These are phyloP conservation scores for Lottia scabra DNA, from an alignment of 2,888 invertebrate genomes.

Conservation along the genomic window DNA sequence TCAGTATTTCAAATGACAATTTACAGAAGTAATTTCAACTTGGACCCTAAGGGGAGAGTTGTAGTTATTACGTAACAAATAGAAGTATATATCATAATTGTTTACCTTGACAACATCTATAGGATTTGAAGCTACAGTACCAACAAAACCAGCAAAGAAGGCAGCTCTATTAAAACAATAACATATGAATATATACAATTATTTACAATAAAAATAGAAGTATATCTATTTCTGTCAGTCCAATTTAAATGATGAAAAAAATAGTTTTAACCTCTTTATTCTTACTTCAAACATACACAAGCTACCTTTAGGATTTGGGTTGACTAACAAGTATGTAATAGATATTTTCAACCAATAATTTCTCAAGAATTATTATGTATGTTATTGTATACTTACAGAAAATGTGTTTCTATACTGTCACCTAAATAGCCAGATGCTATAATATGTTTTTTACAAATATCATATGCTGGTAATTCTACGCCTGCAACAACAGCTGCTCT, in stretches of 20 bases:
- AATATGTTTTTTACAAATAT: conserved; percentile 85
- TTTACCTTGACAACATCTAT: conserved; percentile 91
- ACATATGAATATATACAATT: neutral
- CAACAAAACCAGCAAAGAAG: conserved; percentile 90
- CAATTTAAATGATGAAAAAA: neutral
- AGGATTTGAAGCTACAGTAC: conserved; percentile 93
- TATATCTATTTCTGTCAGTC: too few relatives aligned
- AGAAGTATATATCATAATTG: conserved; percentile 27
- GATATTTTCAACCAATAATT: too few relatives aligned
- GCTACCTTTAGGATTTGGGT: neutral
- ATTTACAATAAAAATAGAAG: neutral
- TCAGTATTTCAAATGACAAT: too few relatives aligned
- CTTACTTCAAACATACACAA: too few relatives aligned
- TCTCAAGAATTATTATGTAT: too few relatives aligned
- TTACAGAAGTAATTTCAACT: too few relatives aligned
- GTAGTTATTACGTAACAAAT: too few relatives aligned
- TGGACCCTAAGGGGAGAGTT: too few relatives aligned
- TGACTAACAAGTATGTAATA: too few relatives aligned
- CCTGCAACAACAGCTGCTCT: conserved; percentile 93
- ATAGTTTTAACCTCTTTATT: too few relatives aligned
- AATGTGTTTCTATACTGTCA: conserved; percentile 87
- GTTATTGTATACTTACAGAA: conserved; percentile 77
- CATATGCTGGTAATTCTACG: conserved; percentile 93
- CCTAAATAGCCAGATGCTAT: conserved; percentile 76
- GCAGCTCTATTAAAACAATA: conserved; percentile 78